Percentiles rank a stretch among this genome's conserved stretches.
Conservation (phyloP, 1,140 invertebrate species). For the Eurosta solidaginis region DNA sequence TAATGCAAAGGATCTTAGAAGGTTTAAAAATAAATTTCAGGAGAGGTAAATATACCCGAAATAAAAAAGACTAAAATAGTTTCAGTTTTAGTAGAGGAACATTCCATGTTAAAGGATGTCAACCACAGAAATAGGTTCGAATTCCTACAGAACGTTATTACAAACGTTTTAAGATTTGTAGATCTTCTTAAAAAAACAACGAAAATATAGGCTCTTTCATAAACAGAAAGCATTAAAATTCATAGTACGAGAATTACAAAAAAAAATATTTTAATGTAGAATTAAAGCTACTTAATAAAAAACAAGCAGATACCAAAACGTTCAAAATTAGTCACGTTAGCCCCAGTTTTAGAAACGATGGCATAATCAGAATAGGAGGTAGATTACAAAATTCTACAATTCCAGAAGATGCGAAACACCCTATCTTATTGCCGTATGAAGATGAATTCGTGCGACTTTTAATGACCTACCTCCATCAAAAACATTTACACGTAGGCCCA, state of each 20-base stretch:
- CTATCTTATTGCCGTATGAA: neutral
- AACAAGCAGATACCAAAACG: neutral
- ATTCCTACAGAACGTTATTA: neutral
- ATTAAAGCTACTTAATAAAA: neutral
- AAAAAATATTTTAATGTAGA: neutral
- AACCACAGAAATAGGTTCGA: neutral
- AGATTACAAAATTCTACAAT: neutral
- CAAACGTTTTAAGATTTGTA: no score
- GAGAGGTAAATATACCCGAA: no score
- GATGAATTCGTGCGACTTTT: neutral
- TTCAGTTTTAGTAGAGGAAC: no score
- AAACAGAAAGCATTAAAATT: neutral
- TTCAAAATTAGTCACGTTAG: no score
- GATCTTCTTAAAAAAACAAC: no score
- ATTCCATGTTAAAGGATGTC: neutral
- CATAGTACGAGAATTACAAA: neutral
- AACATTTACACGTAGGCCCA: no score
- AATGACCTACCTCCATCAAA: conserved; percentile 30
- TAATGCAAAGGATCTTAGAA: no score
- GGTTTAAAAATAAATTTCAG: no score
- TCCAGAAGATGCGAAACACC: neutral
- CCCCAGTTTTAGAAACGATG: neutral
- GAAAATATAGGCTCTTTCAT: no score
- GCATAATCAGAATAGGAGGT: neutral
- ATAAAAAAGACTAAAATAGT: no score